Conservation (phyloP, 2,113 vertebrate species). For the Ophthalmolycus amberensis region DNA sequence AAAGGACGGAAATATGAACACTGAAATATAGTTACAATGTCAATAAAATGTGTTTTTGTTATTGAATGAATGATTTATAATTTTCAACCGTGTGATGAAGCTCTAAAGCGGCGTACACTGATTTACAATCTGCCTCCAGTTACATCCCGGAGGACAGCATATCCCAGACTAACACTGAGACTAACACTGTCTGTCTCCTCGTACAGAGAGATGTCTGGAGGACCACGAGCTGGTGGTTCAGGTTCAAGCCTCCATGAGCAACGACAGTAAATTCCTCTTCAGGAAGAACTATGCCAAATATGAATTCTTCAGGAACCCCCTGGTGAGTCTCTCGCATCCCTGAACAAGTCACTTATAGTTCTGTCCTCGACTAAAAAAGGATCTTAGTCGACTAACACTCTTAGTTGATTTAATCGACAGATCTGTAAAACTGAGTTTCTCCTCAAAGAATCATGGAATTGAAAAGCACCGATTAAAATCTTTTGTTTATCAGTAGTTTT, state of each 20-base stretch:
- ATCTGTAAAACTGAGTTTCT: neutral
- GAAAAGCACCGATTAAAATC: too few relatives aligned
- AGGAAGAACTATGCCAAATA: slow-evolving; percentile 99
- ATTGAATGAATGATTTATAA: neutral
- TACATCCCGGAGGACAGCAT: slow-evolving; percentile 1
- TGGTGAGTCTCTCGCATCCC: slow-evolving; percentile 85
- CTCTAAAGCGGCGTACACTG: neutral
- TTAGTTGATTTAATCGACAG: too few relatives aligned
- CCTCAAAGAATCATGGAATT: neutral
- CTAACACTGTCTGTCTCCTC: slow-evolving; percentile 38
- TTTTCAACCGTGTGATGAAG: neutral
- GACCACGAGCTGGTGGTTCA: slow-evolving; percentile 95
- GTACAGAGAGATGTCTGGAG: slow-evolving; percentile 94
- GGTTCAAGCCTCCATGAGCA: slow-evolving; percentile 92
- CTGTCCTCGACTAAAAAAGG: neutral
- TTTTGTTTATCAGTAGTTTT: neutral
- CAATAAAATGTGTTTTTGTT: neutral
- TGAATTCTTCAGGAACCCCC: slow-evolving; percentile 97
- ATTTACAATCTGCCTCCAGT: neutral
- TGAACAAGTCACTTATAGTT: neutral
- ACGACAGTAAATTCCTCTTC: slow-evolving; percentile 96
- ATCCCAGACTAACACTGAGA: neutral
- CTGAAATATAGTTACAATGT: neutral
- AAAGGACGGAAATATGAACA: neutral
- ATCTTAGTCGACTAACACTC: neutral